Evolutionary conservation across 1,140 invertebrate species (phyloP), one percentile per base, ranked within the genome.

Genomic region (Drosophila arawakana): DNA sequence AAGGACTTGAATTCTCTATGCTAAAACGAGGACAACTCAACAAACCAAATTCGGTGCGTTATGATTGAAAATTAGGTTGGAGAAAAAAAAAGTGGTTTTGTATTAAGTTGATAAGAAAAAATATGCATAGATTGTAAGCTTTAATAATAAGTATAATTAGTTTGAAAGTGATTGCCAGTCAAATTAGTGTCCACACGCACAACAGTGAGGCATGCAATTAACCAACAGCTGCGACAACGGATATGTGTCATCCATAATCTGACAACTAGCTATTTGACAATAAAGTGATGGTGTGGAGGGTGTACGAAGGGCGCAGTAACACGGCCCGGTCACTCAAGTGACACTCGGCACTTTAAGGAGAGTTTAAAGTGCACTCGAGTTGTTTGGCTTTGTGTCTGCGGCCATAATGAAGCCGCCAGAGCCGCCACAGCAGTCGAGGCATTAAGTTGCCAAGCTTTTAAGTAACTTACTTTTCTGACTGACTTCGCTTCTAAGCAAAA

Each of bases 381-480:
- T 65, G 77, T 69, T 77, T 71, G 72, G 80, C 83, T 80, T 82
- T 88, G 81, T 75, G 69, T 70, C 54, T 74, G 65, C 30, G 15
- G 37, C 18, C 54, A 69, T 79, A 78, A 75, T 82, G 80, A 78
- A 82, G 80, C 65, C 54, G 63, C 41, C 58, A 15, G 30, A 54
- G 50, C 21, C 30, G 78, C 67, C 25, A 5, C 25, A 30, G 25
- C 47, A 54, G 61, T 34, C 30, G 35, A 21, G 55, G 55, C 72
- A 74, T 75, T 65, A 78, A 78, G 60, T 80, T 57, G 79, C 52
- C 76, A 66, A 77, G 81, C 81, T 67, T 73, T 80, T 88, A 88
- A 88, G 83, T 83, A 89, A 88, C 80, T 86, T 71, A 86, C 76
- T 81, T 80, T 49, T 35, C 61, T 49, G 47, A 54, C 18, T 52